phyloP scores from a whole-genome alignment of 1,140 invertebrate species.

The Drosophila sproati region DNA sequence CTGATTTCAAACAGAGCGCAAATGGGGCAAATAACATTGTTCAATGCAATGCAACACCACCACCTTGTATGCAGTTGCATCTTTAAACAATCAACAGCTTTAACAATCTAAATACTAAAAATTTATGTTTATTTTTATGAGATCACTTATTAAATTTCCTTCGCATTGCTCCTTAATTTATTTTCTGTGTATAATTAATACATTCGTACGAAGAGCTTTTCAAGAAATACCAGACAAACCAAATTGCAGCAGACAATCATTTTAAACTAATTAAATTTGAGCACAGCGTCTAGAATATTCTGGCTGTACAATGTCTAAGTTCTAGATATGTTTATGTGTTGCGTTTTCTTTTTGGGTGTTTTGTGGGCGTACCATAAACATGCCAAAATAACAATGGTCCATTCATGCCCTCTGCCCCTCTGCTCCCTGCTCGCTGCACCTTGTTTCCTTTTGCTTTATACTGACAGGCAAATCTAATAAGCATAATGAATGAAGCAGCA shows the following conservation, averaged over 20 bases:
- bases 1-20: slow-evolving; percentile 1
- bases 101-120: neutral
- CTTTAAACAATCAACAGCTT: neutral
- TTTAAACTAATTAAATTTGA: slow-evolving; percentile 77
- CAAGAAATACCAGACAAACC: slow-evolving; percentile 41
- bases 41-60: too few relatives aligned
- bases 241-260: slow-evolving; percentile 44
- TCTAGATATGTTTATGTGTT: slow-evolving; percentile 16
- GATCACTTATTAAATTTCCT: neutral
- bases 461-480: slow-evolving; percentile 76
- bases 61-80: slow-evolving; percentile 13
- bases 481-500: slow-evolving; percentile 72
- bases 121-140: neutral
- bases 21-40: slow-evolving; percentile 18
- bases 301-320: slow-evolving; percentile 29
- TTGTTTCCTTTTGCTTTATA: neutral
- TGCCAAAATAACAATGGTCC: slow-evolving; percentile 70
- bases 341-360: neutral
- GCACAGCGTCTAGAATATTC: slow-evolving; percentile 37
- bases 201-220: slow-evolving; percentile 1
- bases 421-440: neutral
- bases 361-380: slow-evolving; percentile 55
- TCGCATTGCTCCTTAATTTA: neutral
- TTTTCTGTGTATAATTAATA: neutral
- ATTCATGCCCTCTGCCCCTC: neutral